These are phyloP conservation scores for Adelphocoris suturalis DNA, from an alignment of 2,888 invertebrate species.

Conservation along the genomic window DNA sequence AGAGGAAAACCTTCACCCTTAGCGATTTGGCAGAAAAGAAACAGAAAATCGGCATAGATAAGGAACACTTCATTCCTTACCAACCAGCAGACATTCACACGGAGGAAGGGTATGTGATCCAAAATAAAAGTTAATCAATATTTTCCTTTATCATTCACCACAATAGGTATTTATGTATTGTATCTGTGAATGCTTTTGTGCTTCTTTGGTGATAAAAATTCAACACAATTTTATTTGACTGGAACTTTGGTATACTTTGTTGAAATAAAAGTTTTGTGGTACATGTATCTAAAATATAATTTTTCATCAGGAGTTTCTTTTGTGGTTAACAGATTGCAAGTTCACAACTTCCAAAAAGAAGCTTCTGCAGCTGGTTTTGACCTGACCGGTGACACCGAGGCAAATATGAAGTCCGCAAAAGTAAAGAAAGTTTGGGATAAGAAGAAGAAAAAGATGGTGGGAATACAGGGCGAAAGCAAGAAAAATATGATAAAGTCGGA, in stretches of 20 bases:
- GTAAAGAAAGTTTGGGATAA: slow-evolving; percentile 91
- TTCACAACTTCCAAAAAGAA: slow-evolving; percentile 89
- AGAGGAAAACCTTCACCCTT: slow-evolving; percentile 71
- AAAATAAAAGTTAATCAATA: no score
- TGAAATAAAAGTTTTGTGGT: no score
- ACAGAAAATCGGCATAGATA: slow-evolving; percentile 80
- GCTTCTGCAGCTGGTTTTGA: slow-evolving; percentile 90
- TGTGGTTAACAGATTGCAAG: slow-evolving; percentile 83
- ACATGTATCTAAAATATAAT: no score
- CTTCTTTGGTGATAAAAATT: no score
- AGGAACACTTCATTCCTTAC: slow-evolving; percentile 93
- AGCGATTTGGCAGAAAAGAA: slow-evolving; percentile 58
- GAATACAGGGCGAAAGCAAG: slow-evolving; percentile 82
- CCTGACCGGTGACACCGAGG: slow-evolving; percentile 89
- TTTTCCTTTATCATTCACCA: no score
- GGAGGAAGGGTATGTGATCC: slow-evolving; percentile 84
- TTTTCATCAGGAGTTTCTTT: background rate
- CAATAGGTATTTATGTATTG: no score
- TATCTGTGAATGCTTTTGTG: no score
- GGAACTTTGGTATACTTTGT: no score
- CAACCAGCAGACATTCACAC: slow-evolving; percentile 90
- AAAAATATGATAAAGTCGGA: slow-evolving; percentile 92
- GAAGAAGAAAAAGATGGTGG: slow-evolving; percentile 96
- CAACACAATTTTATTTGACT: no score
- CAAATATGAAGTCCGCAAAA: slow-evolving; percentile 80